A percentile compares a stretch with the other conserved stretches of the same genome.
These are phyloP conservation scores for Hydrophis major DNA, from an alignment of 2,797 vertebrate species.

Conservation along the genomic window DNA sequence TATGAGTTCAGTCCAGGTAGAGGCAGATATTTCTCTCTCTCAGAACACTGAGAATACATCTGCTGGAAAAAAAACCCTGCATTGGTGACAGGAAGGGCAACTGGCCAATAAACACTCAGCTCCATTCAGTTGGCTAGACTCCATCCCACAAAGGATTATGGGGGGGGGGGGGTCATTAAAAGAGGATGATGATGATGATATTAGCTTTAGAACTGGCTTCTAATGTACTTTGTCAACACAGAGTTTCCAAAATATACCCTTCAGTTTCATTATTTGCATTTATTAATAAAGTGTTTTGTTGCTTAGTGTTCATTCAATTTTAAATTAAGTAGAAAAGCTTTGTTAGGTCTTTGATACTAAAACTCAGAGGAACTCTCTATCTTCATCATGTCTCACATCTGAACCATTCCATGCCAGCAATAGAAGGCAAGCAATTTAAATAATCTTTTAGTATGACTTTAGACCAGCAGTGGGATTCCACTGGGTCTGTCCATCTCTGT, in stretches of 20 bases:
- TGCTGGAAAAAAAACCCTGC: no score
- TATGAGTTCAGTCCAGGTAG: no score
- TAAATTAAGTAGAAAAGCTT: background rate
- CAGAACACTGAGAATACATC: no score
- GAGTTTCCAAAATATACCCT: background rate
- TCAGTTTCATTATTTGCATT: background rate
- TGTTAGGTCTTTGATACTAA: background rate
- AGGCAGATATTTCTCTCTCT: no score
- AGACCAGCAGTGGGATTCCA: background rate
- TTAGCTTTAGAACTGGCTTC: background rate
- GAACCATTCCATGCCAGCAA: background rate
- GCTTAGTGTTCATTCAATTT: background rate
- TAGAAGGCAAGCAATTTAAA: background rate
- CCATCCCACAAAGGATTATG: no score
- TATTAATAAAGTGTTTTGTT: background rate
- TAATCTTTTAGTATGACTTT: background rate
- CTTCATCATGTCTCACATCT: background rate
- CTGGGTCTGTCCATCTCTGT: no score
- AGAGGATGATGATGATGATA: background rate
- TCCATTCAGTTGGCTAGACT: no score
- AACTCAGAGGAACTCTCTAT: background rate
- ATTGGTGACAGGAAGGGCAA: no score
- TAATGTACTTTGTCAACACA: background rate
- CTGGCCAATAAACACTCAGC: no score
- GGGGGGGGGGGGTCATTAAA: no score